Evolutionary conservation across 1,140 invertebrate species (phyloP).

Genomic region (Zaprionus capensis): DNA sequence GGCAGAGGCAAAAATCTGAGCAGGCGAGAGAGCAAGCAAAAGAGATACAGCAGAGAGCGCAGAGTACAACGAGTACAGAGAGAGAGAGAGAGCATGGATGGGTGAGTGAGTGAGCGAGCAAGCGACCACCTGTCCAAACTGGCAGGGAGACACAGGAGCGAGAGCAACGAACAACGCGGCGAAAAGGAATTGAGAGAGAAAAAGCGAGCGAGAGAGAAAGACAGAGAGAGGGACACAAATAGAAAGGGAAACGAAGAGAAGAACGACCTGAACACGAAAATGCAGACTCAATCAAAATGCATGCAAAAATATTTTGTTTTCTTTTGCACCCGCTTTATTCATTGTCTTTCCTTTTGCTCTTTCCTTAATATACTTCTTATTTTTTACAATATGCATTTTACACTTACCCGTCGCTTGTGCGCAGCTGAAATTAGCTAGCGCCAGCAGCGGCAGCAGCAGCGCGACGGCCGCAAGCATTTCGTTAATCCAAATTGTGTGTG

Average conservation of each 20-base stretch:
- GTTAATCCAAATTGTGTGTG: constrained; percentile 68
- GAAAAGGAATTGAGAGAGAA: constrained; percentile 22
- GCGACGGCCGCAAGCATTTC: constrained; percentile 67
- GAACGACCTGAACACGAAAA: constrained; percentile 48
- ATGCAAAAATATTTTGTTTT: constrained; percentile 33
- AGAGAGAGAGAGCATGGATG: not conserved
- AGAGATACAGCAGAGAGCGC: constrained; percentile 12
- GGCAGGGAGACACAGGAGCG: constrained; percentile 39
- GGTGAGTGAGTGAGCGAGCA: constrained; percentile 12
- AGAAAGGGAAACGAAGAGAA: constrained; percentile 52
- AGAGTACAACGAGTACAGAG: constrained; percentile 6
- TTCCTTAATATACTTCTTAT: not conserved
- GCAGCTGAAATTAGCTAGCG: constrained; percentile 59
- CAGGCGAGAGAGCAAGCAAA: constrained; percentile 4
- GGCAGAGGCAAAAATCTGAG: constrained; percentile 36
- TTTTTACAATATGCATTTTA: constrained; percentile 10
- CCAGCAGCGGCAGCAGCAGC: constrained; percentile 66
- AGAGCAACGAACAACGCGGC: constrained; percentile 43
- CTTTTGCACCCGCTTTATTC: not conserved
- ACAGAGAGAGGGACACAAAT: constrained; percentile 21
- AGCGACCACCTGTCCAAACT: constrained; percentile 70
- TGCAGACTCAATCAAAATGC: constrained; percentile 50
- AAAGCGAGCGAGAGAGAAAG: not conserved
- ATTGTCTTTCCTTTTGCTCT: not conserved
- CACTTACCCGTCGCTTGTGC: constrained; percentile 72